Conservation (phyloP, 2,888 invertebrate genomes). For the Pocota personata region DNA sequence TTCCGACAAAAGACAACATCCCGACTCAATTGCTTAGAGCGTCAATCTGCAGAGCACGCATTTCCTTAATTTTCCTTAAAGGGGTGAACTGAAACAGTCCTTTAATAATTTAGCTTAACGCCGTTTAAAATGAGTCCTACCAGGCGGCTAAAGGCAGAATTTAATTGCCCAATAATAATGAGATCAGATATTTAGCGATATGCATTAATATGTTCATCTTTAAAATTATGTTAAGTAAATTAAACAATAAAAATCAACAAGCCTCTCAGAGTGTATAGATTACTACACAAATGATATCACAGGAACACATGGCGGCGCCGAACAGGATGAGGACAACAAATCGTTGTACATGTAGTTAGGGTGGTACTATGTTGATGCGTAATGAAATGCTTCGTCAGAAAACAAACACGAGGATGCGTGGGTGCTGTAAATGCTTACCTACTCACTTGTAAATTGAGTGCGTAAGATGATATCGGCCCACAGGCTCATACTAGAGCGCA, state of each 20-base stretch:
- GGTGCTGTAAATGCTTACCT: background rate
- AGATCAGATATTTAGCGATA: conserved; percentile 21
- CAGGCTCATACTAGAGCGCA: background rate
- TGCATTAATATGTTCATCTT: background rate
- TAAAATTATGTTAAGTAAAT: conserved; percentile 20
- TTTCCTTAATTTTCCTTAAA: conserved; percentile 30
- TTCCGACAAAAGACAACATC: conserved; percentile 23
- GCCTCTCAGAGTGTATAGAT: background rate
- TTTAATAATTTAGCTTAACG: conserved; percentile 8
- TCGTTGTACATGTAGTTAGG: background rate
- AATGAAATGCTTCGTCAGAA: background rate
- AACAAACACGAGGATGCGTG: conserved; percentile 6
- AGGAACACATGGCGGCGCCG: background rate
- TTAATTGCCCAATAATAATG: conserved; percentile 28
- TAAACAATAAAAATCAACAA: conserved; percentile 7
- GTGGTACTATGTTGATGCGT: background rate
- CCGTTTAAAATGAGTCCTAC: background rate
- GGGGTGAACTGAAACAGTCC: background rate
- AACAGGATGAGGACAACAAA: background rate
- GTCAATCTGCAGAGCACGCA: conserved; percentile 17
- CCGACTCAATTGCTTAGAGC: background rate
- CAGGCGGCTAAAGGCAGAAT: background rate
- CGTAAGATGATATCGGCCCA: conserved; percentile 12
- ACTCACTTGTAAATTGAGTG: conserved; percentile 36
- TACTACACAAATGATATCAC: background rate